A percentile compares a stretch with the other conserved stretches of the same genome.
Conservation (phyloP, 2,888 invertebrate species). For the Acrobasis consociella region DNA sequence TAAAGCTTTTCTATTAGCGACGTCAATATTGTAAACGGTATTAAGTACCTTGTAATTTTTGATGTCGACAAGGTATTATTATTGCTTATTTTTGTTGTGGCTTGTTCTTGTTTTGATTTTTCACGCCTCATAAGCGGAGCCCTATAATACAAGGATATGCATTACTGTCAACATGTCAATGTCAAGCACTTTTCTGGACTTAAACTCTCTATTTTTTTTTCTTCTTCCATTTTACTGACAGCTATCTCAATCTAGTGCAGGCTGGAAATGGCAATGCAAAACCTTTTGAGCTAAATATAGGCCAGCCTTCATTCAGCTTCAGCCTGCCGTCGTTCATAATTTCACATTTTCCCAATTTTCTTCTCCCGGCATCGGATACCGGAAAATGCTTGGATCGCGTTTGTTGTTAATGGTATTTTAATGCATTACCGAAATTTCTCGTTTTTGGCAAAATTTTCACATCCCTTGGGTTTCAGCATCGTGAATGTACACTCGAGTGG, state of each 20-base stretch:
- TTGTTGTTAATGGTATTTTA: conserved; percentile 19
- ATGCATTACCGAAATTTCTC: conserved; percentile 11
- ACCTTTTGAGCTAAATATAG: too few relatives aligned
- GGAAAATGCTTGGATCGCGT: conserved; percentile 8
- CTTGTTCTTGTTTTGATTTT: conserved; percentile 2
- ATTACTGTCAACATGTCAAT: too few relatives aligned
- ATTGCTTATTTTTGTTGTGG: conserved; percentile 4
- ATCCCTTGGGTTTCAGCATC: not conserved
- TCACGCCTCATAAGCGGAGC: too few relatives aligned
- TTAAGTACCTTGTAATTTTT: conserved; percentile 24
- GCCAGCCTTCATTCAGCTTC: too few relatives aligned
- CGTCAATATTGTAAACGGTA: conserved; percentile 25
- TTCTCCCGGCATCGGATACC: not conserved
- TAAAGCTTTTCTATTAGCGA: conserved; percentile 26
- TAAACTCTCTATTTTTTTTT: too few relatives aligned
- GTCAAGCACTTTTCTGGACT: too few relatives aligned
- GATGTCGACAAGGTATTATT: not conserved
- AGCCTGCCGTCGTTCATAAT: not conserved
- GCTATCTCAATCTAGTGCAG: too few relatives aligned
- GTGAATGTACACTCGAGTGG: not conserved
- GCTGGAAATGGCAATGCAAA: too few relatives aligned
- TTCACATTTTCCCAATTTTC: not conserved
- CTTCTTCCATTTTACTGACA: too few relatives aligned
- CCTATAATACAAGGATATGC: too few relatives aligned
- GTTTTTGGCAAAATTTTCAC: conserved; percentile 1